Evolutionary conservation across 2,797 vertebrate species (phyloP).

Genomic region (Helicolenus hilgendorfi): DNA sequence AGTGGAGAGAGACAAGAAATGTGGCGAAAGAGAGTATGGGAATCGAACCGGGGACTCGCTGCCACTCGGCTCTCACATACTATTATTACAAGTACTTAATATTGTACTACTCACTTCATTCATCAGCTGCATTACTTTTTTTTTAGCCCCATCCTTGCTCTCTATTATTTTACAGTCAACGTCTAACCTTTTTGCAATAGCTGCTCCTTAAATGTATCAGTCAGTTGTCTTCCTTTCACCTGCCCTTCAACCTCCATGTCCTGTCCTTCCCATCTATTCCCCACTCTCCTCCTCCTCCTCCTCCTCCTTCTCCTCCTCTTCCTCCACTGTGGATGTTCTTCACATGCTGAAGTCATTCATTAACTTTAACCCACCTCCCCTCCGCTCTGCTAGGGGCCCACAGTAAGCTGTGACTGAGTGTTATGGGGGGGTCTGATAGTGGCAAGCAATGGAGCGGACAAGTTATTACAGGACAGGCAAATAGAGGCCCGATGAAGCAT

Average conservation of each 20-base stretch:
- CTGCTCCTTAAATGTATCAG: neutral
- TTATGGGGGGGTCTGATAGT: slow-evolving; percentile 77
- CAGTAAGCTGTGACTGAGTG: slow-evolving; percentile 73
- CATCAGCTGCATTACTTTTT: neutral
- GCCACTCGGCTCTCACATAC: neutral
- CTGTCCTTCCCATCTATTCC: neutral
- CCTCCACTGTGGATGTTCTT: slow-evolving; percentile 41
- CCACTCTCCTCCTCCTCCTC: slow-evolving; percentile 4
- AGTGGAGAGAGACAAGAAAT: fast-evolving
- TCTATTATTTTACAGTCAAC: neutral
- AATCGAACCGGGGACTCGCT: neutral
- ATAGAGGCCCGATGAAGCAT: slow-evolving; percentile 83
- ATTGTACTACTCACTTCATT: neutral
- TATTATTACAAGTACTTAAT: neutral
- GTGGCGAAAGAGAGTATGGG: fast-evolving
- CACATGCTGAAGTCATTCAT: slow-evolving; percentile 64
- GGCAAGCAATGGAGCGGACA: slow-evolving; percentile 81
- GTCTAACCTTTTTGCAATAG: neutral
- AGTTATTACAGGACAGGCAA: slow-evolving; percentile 88
- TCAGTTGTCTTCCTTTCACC: neutral
- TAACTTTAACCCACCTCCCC: slow-evolving; percentile 55
- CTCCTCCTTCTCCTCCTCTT: neutral
- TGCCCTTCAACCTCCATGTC: slow-evolving; percentile 10
- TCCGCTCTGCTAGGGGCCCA: slow-evolving; percentile 36
- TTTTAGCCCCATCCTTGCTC: neutral